These are phyloP conservation scores for Augochlora pura DNA, from an alignment of 1,140 invertebrate genomes.

Conservation along the genomic window DNA sequence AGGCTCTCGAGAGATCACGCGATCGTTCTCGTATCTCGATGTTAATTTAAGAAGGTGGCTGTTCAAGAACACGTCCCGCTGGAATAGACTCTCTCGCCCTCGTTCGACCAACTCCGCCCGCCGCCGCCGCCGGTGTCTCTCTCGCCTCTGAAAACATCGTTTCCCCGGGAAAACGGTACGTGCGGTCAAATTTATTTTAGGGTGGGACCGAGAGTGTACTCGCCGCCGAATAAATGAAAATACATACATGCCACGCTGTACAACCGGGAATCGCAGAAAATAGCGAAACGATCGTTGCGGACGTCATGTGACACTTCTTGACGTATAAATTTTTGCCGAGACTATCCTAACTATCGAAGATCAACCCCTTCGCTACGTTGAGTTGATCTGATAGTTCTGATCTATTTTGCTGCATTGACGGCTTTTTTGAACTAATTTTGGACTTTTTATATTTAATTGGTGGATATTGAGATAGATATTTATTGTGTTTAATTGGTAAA, in stretches of 20 bases:
- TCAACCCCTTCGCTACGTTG: too few relatives aligned
- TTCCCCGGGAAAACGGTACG: constrained; percentile 3
- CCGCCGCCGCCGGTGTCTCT: too few relatives aligned
- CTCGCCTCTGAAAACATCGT: neutral
- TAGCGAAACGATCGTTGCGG: neutral
- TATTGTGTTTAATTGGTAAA: too few relatives aligned
- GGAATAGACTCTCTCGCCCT: neutral
- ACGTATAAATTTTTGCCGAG: neutral
- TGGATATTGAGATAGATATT: too few relatives aligned
- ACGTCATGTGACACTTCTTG: neutral
- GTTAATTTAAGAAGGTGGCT: constrained; percentile 33
- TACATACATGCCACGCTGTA: neutral
- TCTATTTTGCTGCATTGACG: too few relatives aligned
- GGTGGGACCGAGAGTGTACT: neutral
- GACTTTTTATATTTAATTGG: too few relatives aligned
- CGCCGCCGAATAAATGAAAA: neutral
- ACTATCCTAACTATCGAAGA: neutral
- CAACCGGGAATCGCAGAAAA: neutral
- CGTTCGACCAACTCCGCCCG: neutral
- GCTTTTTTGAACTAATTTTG: too few relatives aligned
- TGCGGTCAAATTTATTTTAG: neutral
- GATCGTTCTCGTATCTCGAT: constrained; percentile 34
- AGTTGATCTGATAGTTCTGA: too few relatives aligned
- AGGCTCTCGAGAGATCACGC: constrained; percentile 31
- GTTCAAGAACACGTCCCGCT: constrained; percentile 9